These are phyloP conservation scores for Chionodraco myersi DNA, from an alignment of 2,113 vertebrate genomes.

Conservation along the genomic window DNA sequence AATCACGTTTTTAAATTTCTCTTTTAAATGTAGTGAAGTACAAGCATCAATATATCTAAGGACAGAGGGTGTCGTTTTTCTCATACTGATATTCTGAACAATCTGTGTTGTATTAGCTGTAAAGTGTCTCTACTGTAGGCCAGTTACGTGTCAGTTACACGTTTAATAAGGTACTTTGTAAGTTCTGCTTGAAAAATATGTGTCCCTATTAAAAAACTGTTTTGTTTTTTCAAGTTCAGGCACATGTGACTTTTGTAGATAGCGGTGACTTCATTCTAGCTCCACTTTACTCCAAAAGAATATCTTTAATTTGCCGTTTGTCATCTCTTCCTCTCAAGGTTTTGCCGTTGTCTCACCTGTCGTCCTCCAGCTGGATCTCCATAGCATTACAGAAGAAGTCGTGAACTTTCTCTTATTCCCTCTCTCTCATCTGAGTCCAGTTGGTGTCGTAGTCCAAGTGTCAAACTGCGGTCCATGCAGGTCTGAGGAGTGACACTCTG, in stretches of 20 bases:
- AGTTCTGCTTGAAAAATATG: constrained; percentile 84
- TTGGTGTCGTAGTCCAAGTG: constrained; percentile 79
- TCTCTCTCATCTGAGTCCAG: constrained; percentile 94
- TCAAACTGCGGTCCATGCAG: constrained; percentile 55
- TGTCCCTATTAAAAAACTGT: constrained; percentile 69
- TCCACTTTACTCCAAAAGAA: background rate
- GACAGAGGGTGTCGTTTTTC: too few species aligned
- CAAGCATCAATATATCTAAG: too few species aligned
- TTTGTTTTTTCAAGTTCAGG: constrained; percentile 91
- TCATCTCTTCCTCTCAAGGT: constrained; percentile 46
- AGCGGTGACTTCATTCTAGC: constrained; percentile 72
- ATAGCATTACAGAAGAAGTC: constrained; percentile 37
- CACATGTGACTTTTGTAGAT: constrained; percentile 98
- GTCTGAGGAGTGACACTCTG: constrained; percentile 59
- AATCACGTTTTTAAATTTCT: too few species aligned
- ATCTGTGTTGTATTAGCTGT: too few species aligned
- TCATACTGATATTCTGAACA: too few species aligned
- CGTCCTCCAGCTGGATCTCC: background rate
- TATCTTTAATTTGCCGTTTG: constrained; percentile 52
- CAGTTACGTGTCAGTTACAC: too few species aligned
- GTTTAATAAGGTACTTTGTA: background rate
- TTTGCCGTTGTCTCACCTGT: constrained; percentile 34
- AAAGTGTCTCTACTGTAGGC: too few species aligned
- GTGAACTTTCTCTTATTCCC: constrained; percentile 68
- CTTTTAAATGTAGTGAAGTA: too few species aligned